These are phyloP conservation scores for Antedon mediterranea DNA, from an alignment of 53 echinoderm and acorn worm species.

Conservation along the genomic window DNA sequence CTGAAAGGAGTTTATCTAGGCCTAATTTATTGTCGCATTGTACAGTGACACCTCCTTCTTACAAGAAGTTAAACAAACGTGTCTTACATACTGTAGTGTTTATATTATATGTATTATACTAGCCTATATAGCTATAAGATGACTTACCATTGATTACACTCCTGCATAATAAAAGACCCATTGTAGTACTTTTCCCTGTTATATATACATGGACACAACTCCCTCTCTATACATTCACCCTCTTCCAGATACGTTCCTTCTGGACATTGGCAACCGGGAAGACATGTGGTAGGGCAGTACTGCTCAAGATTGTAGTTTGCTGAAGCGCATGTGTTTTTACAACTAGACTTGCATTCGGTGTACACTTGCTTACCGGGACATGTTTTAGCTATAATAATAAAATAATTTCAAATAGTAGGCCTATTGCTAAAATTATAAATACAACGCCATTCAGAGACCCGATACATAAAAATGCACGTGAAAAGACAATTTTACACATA, in stretches of 20 bases:
- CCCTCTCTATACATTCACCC: conserved; percentile 10
- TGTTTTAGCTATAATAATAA: conserved; percentile 7
- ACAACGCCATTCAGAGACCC: no score
- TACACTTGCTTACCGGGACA: conserved; percentile 24
- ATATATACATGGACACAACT: conserved; percentile 15
- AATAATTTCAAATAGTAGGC: no score
- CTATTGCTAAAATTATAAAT: no score
- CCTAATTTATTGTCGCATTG: no score
- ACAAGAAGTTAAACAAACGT: no score
- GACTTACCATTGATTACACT: conserved; percentile 27
- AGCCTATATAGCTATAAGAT: background rate
- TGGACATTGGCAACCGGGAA: conserved; percentile 23
- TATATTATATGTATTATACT: no score
- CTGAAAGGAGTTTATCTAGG: no score
- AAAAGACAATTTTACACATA: no score
- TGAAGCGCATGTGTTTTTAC: conserved; percentile 10
- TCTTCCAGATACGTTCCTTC: conserved; percentile 16
- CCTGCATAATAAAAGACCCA: conserved; percentile 13
- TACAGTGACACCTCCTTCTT: no score
- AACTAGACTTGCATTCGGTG: conserved; percentile 22
- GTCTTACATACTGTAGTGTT: no score
- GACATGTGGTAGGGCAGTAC: conserved; percentile 15
- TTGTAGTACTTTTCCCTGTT: conserved; percentile 13
- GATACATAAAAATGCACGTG: no score
- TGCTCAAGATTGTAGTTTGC: conserved; percentile 14